Conservation (phyloP, 2,797 vertebrate genomes). For the Intellagama lesueurii region DNA sequence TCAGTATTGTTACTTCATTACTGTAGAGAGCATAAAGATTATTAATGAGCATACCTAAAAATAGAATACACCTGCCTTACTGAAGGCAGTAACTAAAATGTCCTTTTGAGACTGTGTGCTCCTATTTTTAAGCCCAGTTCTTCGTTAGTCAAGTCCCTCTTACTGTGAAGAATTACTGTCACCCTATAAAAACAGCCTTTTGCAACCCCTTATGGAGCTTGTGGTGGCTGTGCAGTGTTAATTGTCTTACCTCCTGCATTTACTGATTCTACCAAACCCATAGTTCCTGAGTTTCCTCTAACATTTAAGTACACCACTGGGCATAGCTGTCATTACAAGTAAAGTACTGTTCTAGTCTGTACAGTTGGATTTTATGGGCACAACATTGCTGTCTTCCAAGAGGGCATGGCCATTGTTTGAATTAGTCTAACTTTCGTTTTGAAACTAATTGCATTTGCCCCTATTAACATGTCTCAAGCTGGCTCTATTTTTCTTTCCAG, state of each 20-base stretch:
- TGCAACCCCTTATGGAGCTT: neutral
- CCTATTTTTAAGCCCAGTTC: conserved; percentile 20
- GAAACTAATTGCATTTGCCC: conserved; percentile 61
- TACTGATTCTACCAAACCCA: neutral
- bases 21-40: neutral
- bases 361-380: conserved; percentile 45
- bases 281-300: conserved; percentile 25
- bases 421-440: conserved; percentile 61
- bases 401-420: conserved; percentile 60
- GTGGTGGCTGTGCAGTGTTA: neutral
- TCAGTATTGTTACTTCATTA: neutral
- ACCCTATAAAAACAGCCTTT: neutral
- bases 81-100: conserved; percentile 11
- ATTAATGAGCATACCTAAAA: conserved; percentile 2
- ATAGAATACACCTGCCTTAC: conserved; percentile 2
- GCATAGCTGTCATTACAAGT: neutral
- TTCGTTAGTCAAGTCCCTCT: neutral
- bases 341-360: conserved; percentile 23
- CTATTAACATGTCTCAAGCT: conserved; percentile 54
- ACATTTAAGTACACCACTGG: conserved; percentile 17
- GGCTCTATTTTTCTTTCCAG: conserved; percentile 49
- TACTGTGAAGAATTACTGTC: neutral
- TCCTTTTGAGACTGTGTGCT: neutral
- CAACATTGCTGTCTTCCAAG: conserved; percentile 41
- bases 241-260: conserved; percentile 2